phyloP scores from a whole-genome alignment of 2,113 vertebrate genomes.

The Rhabdornis inornatus region DNA sequence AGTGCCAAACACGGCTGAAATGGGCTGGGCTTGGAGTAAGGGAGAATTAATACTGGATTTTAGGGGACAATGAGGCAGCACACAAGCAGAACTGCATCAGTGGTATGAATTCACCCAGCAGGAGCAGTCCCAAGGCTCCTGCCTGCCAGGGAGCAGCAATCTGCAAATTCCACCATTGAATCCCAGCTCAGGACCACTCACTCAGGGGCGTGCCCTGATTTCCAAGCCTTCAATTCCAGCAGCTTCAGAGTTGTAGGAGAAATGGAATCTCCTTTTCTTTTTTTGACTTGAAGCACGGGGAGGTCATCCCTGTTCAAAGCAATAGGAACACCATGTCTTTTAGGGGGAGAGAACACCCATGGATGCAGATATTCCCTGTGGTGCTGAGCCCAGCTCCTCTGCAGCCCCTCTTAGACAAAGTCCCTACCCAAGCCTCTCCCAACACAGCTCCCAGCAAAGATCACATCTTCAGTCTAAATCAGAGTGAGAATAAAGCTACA shows the following conservation, averaged over 20 bases:
- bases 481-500: not conserved
- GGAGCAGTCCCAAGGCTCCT: not conserved
- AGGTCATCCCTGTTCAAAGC: not conserved
- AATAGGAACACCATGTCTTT: not conserved
- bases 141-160: not conserved
- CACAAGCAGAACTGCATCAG: not conserved
- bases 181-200: not conserved
- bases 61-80: not conserved
- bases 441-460: not conserved
- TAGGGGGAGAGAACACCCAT: not conserved
- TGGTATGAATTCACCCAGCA: rapidly evolving
- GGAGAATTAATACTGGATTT: not conserved
- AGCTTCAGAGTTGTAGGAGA: not conserved
- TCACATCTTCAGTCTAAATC: not conserved
- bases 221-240: not conserved
- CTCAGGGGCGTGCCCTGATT: not conserved
- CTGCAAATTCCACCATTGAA: rapidly evolving
- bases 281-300: not conserved
- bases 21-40: not conserved
- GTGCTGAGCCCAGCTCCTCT: not conserved
- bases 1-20: not conserved
- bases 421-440: not conserved
- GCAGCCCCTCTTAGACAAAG: not conserved
- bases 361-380: not conserved
- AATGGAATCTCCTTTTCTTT: not conserved